These are phyloP conservation scores for Hippocampus barbouri DNA, from an alignment of 2,113 vertebrate genomes.

Conservation along the genomic window DNA sequence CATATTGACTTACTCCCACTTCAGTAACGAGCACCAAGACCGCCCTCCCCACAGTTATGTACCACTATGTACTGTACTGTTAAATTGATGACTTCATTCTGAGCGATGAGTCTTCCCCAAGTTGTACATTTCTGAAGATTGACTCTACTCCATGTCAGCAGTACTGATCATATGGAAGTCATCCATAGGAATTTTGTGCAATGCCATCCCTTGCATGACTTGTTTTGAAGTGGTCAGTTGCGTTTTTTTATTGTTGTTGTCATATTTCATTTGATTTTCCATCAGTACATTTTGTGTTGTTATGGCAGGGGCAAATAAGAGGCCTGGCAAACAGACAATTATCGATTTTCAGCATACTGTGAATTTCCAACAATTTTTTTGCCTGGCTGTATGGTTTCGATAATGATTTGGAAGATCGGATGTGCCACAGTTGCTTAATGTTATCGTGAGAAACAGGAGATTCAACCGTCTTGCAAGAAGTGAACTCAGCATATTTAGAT, in stretches of 20 bases:
- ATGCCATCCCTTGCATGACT: background rate
- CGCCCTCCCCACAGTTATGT: too few species aligned
- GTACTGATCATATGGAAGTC: constrained; percentile 3
- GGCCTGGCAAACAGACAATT: background rate
- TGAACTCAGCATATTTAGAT: constrained; percentile 29
- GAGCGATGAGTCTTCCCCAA: too few species aligned
- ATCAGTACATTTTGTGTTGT: background rate
- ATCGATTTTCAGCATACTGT: background rate
- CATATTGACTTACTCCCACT: too few species aligned
- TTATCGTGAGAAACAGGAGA: constrained; percentile 1
- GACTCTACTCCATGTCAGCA: background rate
- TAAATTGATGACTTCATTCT: too few species aligned
- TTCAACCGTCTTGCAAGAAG: constrained; percentile 30
- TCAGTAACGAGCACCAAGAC: too few species aligned
- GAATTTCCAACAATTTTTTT: background rate
- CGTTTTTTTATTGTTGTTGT: background rate
- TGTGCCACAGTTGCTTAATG: background rate
- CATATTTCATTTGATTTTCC: background rate
- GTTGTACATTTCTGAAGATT: too few species aligned
- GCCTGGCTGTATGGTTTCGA: background rate
- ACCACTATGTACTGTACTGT: too few species aligned
- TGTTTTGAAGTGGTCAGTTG: background rate
- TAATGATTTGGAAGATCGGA: background rate
- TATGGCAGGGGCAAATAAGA: background rate
- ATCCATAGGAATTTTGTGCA: background rate